Percentiles rank a stretch among this genome's conserved stretches.
Evolutionary conservation across 2,113 vertebrate genomes (phyloP).

Genomic region (Jaculus jaculus): DNA sequence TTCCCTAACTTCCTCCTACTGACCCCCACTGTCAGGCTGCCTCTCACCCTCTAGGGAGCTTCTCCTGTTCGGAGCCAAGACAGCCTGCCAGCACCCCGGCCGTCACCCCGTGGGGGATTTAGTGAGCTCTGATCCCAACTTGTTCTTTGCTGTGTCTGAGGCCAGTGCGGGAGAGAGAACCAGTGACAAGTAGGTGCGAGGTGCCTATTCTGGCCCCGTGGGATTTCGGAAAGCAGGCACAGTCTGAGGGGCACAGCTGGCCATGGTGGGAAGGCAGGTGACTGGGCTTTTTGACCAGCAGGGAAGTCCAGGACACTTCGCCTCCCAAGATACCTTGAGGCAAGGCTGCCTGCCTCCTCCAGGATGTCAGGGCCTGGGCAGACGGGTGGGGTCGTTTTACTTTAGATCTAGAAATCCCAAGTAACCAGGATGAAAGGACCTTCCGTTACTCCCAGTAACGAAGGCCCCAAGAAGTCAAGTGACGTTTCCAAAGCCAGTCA

Average conservation of each 20-base stretch:
- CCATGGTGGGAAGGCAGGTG: background rate
- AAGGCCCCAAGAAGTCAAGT: background rate
- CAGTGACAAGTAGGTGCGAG: background rate
- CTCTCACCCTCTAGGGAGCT: background rate
- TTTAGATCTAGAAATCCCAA: background rate
- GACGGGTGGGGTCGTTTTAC: background rate
- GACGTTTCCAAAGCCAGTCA: background rate
- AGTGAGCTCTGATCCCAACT: background rate
- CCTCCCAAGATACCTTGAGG: background rate
- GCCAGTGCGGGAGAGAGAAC: rapidly evolving
- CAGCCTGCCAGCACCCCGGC: rapidly evolving
- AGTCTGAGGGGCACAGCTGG: background rate
- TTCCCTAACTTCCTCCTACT: background rate
- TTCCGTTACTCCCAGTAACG: background rate
- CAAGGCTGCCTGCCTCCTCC: background rate
- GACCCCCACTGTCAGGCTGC: background rate
- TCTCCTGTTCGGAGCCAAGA: background rate
- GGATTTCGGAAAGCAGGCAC: background rate
- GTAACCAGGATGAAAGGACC: background rate
- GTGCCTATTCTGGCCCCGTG: background rate
- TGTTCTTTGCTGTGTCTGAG: background rate
- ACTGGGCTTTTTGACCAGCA: background rate
- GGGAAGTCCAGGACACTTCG: background rate
- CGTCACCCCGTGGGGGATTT: background rate
- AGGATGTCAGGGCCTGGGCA: background rate